Evolutionary conservation across 2,113 vertebrate species (phyloP).

Genomic region (Chionodraco myersi): DNA sequence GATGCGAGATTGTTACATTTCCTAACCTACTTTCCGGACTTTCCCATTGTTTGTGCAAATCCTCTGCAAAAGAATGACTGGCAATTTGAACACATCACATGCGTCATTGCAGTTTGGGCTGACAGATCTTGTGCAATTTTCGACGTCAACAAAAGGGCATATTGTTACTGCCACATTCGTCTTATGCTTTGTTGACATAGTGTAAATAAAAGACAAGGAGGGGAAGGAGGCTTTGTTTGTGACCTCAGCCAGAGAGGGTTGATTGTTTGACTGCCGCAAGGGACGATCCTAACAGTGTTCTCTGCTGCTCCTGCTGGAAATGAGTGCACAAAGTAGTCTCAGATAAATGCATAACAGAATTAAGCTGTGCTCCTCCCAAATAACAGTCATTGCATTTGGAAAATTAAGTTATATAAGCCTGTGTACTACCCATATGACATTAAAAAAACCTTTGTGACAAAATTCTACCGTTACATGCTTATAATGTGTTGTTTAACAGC

Average conservation of each 20-base stretch:
- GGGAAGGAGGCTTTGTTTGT: slow-evolving; percentile 3
- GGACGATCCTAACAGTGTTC: slow-evolving; percentile 1
- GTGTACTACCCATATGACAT: neutral
- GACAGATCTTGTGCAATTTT: slow-evolving; percentile 39
- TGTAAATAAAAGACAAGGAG: slow-evolving; percentile 1
- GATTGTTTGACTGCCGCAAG: neutral
- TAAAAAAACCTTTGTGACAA: neutral
- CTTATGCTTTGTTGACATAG: slow-evolving; percentile 9
- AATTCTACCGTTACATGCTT: neutral
- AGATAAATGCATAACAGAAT: slow-evolving; percentile 7
- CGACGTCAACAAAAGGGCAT: slow-evolving; percentile 12
- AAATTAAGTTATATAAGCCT: neutral
- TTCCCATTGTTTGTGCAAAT: slow-evolving; percentile 30
- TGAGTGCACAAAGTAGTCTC: slow-evolving; percentile 9
- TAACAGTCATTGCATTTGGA: neutral
- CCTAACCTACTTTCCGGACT: slow-evolving; percentile 48
- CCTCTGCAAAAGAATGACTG: slow-evolving; percentile 2
- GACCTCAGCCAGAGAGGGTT: neutral
- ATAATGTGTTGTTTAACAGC: slow-evolving; percentile 2
- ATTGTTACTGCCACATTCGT: neutral
- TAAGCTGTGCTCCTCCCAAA: neutral
- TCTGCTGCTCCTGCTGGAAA: slow-evolving; percentile 11
- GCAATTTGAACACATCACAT: slow-evolving; percentile 44
- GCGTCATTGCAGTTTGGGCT: slow-evolving; percentile 15
- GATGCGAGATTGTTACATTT: neutral